Evolutionary conservation across 92 coral and sea anemone genomes (phyloP), one percentile per base, ranked within the genome.

Genomic region (Pocillopora meandrina): DNA sequence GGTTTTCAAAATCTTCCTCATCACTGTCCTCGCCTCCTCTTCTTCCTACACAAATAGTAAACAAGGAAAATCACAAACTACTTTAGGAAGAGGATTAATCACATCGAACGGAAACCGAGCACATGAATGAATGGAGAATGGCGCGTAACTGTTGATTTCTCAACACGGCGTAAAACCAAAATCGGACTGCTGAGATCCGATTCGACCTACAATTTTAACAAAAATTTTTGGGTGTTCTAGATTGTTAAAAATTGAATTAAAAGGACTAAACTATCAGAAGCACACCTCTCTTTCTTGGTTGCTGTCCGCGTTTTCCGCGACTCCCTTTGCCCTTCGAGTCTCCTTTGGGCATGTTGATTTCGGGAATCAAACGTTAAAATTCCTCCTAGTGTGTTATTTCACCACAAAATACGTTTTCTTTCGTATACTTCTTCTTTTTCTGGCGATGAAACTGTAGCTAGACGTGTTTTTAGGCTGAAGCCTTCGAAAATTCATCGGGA

Each of bases 381-480:
- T 82, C 42, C 65, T 68, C 63, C 83, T 47, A 76, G 68, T 77
- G 57, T 87, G 86, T 84, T 90, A 88, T 94, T 92, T 92, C 76
- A 90, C 83, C 82, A 92, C 79, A 73, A 84, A 91, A 91, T 73
- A 90, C 74, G 89, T 94, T 94, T 89, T 94, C 93, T 93, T 90
- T 94, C 98, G 95, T 94, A 94, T 94, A 90, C 93, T 90, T 82
- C 98, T 86, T 87, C 92, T 93, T 87, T 86, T 94, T 84, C 89
- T 92, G 65, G 92, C 88, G 90, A 87, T 78, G 65, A 85, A 91
- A 88, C 92, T 85, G 79, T 92, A 78, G 75, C 74, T 91, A 72
- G 90, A 76, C 33, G 89, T 81, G 70, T 91, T 85, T 62, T 86
- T 76, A 74, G 76, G 88, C 72, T 91, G 85, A 56, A 78, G 79